phyloP scores from a whole-genome alignment of 2,113 vertebrate genomes.

The Centropristis striata region DNA sequence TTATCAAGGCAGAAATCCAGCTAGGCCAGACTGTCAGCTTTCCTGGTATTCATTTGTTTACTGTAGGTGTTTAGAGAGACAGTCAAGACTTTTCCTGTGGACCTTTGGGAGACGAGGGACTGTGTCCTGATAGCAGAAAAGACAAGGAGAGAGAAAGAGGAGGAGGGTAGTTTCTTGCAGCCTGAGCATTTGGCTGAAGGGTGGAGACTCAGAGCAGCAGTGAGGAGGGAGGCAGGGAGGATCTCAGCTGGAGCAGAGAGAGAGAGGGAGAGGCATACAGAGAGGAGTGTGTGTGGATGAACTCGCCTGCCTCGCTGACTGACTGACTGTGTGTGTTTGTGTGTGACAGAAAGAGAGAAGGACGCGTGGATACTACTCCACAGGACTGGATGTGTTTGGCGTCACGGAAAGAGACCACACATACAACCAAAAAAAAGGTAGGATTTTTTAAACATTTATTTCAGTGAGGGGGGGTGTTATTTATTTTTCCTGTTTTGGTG shows the following conservation, averaged over 20 bases:
- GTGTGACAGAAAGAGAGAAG: constrained; percentile 50
- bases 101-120: constrained; percentile 55
- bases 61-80: constrained; percentile 63
- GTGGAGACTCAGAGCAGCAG: constrained; percentile 80
- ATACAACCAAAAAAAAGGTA: constrained; percentile 44
- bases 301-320: constrained; percentile 51
- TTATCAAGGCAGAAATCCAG: constrained; percentile 18
- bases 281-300: constrained; percentile 71
- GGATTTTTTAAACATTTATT: not conserved
- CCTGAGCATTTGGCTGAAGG: constrained; percentile 71
- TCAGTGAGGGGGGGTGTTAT: not conserved
- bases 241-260: constrained; percentile 69
- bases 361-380: constrained; percentile 67
- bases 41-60: constrained; percentile 69
- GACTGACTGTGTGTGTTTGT: constrained; percentile 47
- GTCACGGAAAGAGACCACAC: constrained; percentile 33
- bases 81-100: constrained; percentile 69
- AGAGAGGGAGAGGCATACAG: constrained; percentile 45
- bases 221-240: constrained; percentile 67
- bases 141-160: constrained; percentile 22
- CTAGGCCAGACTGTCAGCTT: constrained; percentile 17
- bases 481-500: not conserved
- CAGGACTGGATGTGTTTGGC: constrained; percentile 66
- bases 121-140: constrained; percentile 52
- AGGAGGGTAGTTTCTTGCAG: constrained; percentile 69